Percentiles rank a stretch among this genome's conserved stretches.
phyloP scores from a whole-genome alignment of 2,113 vertebrate genomes.

The Mus musculus region DNA sequence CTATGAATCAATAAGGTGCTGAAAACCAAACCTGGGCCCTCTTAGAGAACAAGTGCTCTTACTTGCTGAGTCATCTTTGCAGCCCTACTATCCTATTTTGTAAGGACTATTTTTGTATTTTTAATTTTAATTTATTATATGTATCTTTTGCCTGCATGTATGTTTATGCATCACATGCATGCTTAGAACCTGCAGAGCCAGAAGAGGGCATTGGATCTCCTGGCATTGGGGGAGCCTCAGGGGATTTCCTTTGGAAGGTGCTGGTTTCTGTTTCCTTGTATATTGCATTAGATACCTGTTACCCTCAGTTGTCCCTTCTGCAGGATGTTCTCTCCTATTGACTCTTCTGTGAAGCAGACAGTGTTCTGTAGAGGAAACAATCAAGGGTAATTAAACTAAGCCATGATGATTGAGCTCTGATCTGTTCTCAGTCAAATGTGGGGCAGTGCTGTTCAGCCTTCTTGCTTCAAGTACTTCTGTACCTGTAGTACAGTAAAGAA shows the following conservation, averaged over 20 bases:
- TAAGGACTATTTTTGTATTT: not conserved
- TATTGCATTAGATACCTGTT: not conserved
- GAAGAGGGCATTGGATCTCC: not conserved
- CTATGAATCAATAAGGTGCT: not conserved
- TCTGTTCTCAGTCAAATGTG: not conserved
- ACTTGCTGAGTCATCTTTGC: not conserved
- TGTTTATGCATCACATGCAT: not conserved
- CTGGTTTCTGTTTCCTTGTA: not conserved
- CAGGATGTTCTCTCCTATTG: no score
- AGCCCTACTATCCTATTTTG: not conserved
- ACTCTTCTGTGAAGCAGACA: not conserved
- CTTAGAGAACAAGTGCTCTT: not conserved
- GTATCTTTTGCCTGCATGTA: not conserved
- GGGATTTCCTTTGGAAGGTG: not conserved
- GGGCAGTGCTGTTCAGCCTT: not conserved
- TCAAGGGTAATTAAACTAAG: not conserved
- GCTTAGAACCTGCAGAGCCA: not conserved
- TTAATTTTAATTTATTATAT: not conserved
- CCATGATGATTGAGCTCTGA: no score
- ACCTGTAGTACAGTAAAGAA: not conserved
- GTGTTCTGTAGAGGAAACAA: not conserved
- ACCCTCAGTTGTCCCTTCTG: not conserved
- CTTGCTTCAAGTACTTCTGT: not conserved
- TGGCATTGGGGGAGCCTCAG: not conserved
- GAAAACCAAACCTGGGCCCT: not conserved